These are phyloP conservation scores for Neoascia interrupta DNA, from an alignment of 2,888 invertebrate genomes.

Conservation along the genomic window DNA sequence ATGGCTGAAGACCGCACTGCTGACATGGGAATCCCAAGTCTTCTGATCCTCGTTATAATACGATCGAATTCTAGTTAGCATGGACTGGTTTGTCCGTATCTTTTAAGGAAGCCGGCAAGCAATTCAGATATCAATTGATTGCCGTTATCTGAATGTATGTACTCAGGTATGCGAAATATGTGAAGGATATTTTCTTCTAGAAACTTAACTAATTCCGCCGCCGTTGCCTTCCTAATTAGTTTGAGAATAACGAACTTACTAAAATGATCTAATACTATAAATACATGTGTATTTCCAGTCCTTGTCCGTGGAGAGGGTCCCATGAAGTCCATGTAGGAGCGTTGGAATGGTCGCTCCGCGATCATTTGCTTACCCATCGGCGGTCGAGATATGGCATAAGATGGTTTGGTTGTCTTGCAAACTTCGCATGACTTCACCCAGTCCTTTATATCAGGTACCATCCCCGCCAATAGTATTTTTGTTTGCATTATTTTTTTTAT, in stretches of 20 bases:
- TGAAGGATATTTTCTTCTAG: too few relatives aligned
- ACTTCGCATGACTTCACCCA: background rate
- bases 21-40: background rate
- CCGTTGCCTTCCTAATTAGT: too few relatives aligned
- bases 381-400: background rate
- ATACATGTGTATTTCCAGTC: too few relatives aligned
- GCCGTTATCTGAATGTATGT: background rate
- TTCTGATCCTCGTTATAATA: background rate
- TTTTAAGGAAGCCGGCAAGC: background rate
- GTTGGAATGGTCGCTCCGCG: background rate
- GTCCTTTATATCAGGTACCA: background rate
- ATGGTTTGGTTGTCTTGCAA: background rate
- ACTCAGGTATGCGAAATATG: background rate
- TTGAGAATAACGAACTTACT: too few relatives aligned
- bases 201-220: too few relatives aligned
- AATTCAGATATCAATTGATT: background rate
- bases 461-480: background rate
- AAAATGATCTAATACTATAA: too few relatives aligned
- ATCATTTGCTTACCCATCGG: background rate
- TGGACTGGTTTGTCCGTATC: background rate
- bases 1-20: background rate
- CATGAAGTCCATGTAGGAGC: background rate
- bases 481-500: too few relatives aligned
- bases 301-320: background rate
- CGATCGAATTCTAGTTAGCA: background rate